Evolutionary conservation across 2,113 vertebrate species (phyloP), one percentile per base, ranked within the genome.

Genomic region (Sebastes schlegelii): DNA sequence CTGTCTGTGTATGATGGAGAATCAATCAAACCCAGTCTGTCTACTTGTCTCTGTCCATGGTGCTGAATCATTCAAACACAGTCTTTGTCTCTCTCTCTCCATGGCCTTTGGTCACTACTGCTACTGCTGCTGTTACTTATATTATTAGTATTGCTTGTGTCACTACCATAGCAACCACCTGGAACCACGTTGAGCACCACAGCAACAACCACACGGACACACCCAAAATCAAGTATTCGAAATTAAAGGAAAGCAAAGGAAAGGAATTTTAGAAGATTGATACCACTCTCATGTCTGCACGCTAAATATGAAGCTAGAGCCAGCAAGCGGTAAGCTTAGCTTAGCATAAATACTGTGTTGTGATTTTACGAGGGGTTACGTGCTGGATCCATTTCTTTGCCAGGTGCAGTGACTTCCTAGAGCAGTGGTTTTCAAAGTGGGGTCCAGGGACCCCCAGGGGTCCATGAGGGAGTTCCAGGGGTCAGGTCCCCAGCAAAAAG

Each of bases 31-130:
- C 21, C 26, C 40, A 34, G 19, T 65, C 17, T 8, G 8, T 23
- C 34, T 42, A n/a, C 19, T 5, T 16, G 74, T 69, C 82, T 74
- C 86, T 92, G 84, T 92, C 89, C 89, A 17, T 84, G 89, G 88
- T 91, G 74, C 88, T 92, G 88, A 90, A 90, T 78, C 34, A 52
- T 46, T 13, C 42, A 16, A 48, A 43, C 73, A 61, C 13, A 52
- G 48, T 17, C 70, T 55, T 6, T 74, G 23, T 74, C 14, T 62
- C 42, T 52, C 21, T 60, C 21, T 60, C 45, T 65, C 51, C 10
- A 1, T 60, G 43, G 0, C 1, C 45, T 55, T 55, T 8, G 58
- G 19, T 26, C 10, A 67, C 5, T 52, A 1, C 17, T 61, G n/a
- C 49, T 8, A 66, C 19, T 51, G 26, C 19, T 54, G 11, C 51